phyloP scores from a whole-genome alignment of 30 jellyfish, hydroid and myxozoan genomes.

The Aurelia sp. region DNA sequence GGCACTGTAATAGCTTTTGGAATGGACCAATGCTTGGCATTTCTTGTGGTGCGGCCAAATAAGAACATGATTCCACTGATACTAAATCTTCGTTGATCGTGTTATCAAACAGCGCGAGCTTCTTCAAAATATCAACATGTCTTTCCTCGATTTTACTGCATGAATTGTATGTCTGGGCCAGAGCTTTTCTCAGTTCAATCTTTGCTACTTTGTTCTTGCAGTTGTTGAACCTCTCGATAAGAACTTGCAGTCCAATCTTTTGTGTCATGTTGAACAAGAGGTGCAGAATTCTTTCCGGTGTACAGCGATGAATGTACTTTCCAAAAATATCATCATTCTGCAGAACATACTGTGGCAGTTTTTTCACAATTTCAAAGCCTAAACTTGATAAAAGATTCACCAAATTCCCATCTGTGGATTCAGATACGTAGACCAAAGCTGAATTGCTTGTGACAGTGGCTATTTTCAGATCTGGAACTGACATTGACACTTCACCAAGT shows the following conservation, averaged over 20 bases:
- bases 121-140: neutral
- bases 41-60: conserved; percentile 8
- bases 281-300: neutral
- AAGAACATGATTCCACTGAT: neutral
- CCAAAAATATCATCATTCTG: conserved; percentile 23
- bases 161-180: neutral
- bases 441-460: neutral
- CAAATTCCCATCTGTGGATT: neutral
- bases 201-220: neutral
- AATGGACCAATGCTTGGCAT: neutral
- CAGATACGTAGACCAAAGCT: neutral
- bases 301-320: neutral
- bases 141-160: neutral
- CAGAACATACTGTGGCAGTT: conserved; percentile 17
- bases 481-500: neutral
- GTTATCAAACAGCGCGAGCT: conserved; percentile 15
- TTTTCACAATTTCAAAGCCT: conserved; percentile 11
- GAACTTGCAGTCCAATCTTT: neutral
- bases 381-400: neutral
- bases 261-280: conserved; percentile 18
- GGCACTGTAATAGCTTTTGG: neutral
- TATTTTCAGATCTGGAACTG: neutral
- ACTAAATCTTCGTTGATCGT: neutral
- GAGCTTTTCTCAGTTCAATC: neutral
- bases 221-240: neutral